These are phyloP conservation scores for Sakesphorus luctuosus DNA, from an alignment of 2,113 vertebrate genomes.

Conservation along the genomic window DNA sequence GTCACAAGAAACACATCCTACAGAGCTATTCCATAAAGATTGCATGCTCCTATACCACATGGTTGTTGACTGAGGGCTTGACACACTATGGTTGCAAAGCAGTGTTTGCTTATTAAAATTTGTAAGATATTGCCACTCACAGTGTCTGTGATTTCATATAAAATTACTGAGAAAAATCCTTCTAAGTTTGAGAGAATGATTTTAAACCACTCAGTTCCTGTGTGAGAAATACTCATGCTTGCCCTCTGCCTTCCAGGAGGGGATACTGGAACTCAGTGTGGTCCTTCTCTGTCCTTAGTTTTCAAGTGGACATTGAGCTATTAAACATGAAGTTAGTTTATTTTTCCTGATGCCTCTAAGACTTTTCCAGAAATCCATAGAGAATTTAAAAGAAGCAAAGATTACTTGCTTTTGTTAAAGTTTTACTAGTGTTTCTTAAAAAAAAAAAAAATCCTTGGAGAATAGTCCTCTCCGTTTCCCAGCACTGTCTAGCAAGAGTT, in stretches of 20 bases:
- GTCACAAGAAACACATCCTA: neutral
- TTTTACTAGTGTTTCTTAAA: neutral
- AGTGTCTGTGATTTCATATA: neutral
- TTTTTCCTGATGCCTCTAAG: neutral
- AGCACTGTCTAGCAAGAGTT: neutral
- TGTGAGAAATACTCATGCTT: neutral
- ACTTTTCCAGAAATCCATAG: neutral
- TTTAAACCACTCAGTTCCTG: neutral
- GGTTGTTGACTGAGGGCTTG: neutral
- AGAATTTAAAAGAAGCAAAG: neutral
- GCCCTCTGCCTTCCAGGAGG: neutral
- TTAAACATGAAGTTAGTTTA: neutral
- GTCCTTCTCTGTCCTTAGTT: neutral
- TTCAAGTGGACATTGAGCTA: neutral
- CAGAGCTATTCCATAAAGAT: neutral
- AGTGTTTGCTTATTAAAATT: neutral
- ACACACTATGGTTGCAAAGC: neutral
- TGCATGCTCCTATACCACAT: accelerated
- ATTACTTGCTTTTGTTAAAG: neutral
- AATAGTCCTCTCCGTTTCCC: neutral
- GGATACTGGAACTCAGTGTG: neutral
- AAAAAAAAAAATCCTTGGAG: neutral
- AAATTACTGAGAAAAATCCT: neutral
- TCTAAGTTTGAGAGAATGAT: no score
- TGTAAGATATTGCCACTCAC: neutral